Percentiles rank a stretch among this genome's conserved stretches.
These are phyloP conservation scores for Phytoseiulus persimilis DNA, from an alignment of 2,888 invertebrate genomes.

Conservation along the genomic window DNA sequence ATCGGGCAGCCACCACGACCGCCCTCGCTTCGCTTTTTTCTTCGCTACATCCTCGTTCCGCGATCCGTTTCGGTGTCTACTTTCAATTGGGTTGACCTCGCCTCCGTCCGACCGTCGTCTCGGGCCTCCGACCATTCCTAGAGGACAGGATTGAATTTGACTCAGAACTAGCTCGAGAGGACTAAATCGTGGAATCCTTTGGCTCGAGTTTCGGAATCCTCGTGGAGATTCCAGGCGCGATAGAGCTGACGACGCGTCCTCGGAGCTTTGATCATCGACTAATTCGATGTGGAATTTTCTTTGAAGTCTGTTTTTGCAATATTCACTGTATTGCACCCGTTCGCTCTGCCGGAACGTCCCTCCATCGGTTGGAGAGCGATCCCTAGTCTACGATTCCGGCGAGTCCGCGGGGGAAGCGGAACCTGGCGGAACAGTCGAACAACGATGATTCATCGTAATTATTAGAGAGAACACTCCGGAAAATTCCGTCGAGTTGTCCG, in stretches of 20 bases:
- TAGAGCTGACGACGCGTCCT: background rate
- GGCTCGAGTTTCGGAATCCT: background rate
- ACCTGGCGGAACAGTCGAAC: no score
- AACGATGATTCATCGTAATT: no score
- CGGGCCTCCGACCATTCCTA: background rate
- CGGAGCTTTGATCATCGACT: background rate
- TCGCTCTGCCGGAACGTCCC: background rate
- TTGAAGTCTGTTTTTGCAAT: background rate
- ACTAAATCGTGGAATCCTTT: background rate
- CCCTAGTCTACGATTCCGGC: no score
- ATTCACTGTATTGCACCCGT: background rate
- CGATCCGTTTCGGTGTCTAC: background rate
- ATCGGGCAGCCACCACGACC: background rate
- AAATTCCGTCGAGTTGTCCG: no score
- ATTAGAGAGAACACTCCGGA: no score
- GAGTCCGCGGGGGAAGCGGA: no score
- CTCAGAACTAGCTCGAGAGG: background rate
- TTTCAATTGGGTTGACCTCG: background rate
- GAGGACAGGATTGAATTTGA: background rate
- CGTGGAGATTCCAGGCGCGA: background rate
- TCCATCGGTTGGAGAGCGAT: no score
- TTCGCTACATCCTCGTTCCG: background rate
- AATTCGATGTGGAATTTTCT: background rate
- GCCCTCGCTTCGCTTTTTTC: background rate
- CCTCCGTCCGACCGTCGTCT: background rate